Conservation (phyloP, 2,797 vertebrate species). For the Anisognathus igniventris region DNA sequence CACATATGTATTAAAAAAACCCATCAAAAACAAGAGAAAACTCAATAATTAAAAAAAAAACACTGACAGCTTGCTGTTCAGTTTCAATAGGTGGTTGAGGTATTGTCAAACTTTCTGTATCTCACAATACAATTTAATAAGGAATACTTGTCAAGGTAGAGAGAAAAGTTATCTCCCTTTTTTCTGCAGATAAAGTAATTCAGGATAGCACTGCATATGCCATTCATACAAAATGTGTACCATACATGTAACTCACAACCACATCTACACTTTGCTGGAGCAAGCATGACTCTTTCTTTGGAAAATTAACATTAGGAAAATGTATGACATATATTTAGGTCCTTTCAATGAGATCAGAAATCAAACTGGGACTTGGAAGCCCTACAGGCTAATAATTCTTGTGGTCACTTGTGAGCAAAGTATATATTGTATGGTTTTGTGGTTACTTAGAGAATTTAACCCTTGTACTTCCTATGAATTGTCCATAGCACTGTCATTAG, state of each 20-base stretch:
- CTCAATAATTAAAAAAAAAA: background rate
- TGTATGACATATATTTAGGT: background rate
- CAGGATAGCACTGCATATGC: background rate
- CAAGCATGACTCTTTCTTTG: background rate
- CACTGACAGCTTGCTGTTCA: background rate
- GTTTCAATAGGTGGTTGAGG: background rate
- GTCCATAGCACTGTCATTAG: background rate
- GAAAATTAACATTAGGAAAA: background rate
- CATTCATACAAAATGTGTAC: background rate
- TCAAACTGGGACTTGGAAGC: background rate
- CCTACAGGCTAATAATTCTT: background rate
- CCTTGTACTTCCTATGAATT: background rate
- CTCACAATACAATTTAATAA: background rate
- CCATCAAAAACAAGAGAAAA: background rate
- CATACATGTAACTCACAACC: background rate
- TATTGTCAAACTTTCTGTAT: background rate
- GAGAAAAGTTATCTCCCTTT: background rate
- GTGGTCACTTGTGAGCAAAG: background rate
- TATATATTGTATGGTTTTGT: background rate
- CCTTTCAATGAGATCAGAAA: background rate
- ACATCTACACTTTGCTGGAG: background rate
- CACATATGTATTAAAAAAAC: fast-evolving
- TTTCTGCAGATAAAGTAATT: background rate
- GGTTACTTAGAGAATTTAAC: background rate
- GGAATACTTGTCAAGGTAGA: background rate